A percentile compares a stretch with the other conserved stretches of the same genome.
Evolutionary conservation across 2,888 invertebrate genomes (phyloP).

Genomic region (Xylota sylvarum): DNA sequence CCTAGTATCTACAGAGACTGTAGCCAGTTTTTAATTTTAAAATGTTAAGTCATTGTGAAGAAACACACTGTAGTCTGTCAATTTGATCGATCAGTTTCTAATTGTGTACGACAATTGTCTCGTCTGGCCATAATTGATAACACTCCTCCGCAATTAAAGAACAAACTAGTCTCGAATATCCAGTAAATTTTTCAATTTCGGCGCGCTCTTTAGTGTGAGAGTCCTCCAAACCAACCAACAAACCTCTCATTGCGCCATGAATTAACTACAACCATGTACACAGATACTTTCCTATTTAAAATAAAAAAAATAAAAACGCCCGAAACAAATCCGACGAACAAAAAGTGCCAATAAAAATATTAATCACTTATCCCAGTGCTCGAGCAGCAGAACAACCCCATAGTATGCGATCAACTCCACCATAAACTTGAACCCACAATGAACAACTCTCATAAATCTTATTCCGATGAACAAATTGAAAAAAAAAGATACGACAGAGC

Average conservation of each 20-base stretch:
- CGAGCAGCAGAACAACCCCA: constrained; percentile 63
- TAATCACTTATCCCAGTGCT: constrained; percentile 75
- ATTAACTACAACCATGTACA: constrained; percentile 64
- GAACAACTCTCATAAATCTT: constrained; percentile 75
- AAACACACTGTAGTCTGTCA: neutral
- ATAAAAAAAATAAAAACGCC: constrained; percentile 41
- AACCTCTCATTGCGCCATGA: constrained; percentile 46
- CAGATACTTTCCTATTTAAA: constrained; percentile 49
- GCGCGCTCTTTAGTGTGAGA: constrained; percentile 21
- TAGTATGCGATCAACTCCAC: constrained; percentile 69
- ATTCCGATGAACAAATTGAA: constrained; percentile 75
- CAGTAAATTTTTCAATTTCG: constrained; percentile 27
- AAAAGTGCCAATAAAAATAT: constrained; percentile 78
- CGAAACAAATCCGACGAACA: constrained; percentile 72
- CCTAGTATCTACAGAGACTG: too few species aligned
- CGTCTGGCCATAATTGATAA: neutral
- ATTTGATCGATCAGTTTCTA: neutral
- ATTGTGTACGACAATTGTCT: neutral
- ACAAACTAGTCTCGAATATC: constrained; percentile 5
- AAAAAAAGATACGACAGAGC: constrained; percentile 62
- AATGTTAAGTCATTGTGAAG: neutral
- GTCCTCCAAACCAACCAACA: constrained; percentile 1
- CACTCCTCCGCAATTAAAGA: constrained; percentile 11
- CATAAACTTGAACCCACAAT: constrained; percentile 77
- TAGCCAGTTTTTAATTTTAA: too few species aligned